Evolutionary conservation across 2,113 vertebrate species (phyloP), one percentile per base, ranked within the genome.

Genomic region (Nibea coibor): DNA sequence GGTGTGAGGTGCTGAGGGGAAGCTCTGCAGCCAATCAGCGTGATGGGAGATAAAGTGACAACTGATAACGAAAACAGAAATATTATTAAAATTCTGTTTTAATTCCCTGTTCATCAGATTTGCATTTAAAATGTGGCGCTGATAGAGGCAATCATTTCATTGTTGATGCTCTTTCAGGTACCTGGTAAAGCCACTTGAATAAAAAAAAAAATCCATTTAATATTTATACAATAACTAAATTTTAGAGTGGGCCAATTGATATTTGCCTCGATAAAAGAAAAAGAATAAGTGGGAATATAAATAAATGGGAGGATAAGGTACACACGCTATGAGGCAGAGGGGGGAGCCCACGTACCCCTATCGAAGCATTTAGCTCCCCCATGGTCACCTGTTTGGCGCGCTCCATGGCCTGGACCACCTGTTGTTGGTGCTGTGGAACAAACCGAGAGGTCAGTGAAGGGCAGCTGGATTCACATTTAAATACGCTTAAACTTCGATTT

Each of bases 361-460:
- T 96, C 65, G 98, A 96, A 89, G 95, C 97, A 96, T 95, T 98
- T 92, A 99, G 96, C 85, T 99, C 97, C 43, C 95, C 97, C 92
- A 98, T 95, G 50, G 97, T 98, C 93, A 99, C 97, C 95, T 98
- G 97, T 96, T 98, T 98, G 94, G 97, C 97, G 31, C 97, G 91
- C 4, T 99, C 97, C 95, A 99, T 95, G 0, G 97, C 97, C 95
- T 98, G 97, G 74, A 98, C 94, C 86, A 98, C 97, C 90, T 99
- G 97, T 91, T 98, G 97, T 89, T 99, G 97, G 67, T 98, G 97
- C 97, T 99, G 94, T 47, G 62, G 75, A 39, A 73, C 7, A 86
- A 66, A 82, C 45, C 53, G 67, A 89, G 47, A 83, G 11, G 80
- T 82, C 72, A 91, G 74, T 75, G 17, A 85, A 63, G 72, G 35